Conservation (phyloP, 2,888 invertebrate species). For the Escarpia spicata region DNA sequence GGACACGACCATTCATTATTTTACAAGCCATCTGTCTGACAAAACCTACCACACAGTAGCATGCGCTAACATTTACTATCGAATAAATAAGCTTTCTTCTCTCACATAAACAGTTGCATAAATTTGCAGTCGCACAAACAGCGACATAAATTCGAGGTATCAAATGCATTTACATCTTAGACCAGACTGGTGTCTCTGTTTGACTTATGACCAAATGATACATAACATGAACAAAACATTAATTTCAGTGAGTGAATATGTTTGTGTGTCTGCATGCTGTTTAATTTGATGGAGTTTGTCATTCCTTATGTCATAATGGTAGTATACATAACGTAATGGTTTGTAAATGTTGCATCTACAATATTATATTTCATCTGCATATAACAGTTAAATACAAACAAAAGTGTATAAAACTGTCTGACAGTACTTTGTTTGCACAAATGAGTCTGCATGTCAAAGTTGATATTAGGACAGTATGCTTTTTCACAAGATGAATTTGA, state of each 20-base stretch:
- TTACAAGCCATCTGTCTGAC: background rate
- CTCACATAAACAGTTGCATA: background rate
- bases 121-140: slow-evolving; percentile 3
- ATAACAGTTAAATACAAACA: background rate
- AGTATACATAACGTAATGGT: background rate
- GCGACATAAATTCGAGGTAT: background rate
- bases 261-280: background rate
- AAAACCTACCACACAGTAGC: background rate
- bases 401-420: background rate
- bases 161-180: background rate
- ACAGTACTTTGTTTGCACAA: background rate
- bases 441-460: too few relatives aligned
- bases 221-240: background rate
- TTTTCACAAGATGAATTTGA: too few relatives aligned
- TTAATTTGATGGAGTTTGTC: background rate
- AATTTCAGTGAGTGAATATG: background rate
- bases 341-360: background rate
- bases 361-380: background rate
- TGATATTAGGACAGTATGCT: too few relatives aligned
- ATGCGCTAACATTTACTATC: slow-evolving; percentile 1
- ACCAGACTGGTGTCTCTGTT: background rate
- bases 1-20: background rate
- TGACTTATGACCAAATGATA: background rate
- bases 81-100: background rate
- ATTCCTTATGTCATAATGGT: background rate